Evolutionary conservation across 2,888 invertebrate genomes (phyloP).

Genomic region (Epirrita christyi): DNA sequence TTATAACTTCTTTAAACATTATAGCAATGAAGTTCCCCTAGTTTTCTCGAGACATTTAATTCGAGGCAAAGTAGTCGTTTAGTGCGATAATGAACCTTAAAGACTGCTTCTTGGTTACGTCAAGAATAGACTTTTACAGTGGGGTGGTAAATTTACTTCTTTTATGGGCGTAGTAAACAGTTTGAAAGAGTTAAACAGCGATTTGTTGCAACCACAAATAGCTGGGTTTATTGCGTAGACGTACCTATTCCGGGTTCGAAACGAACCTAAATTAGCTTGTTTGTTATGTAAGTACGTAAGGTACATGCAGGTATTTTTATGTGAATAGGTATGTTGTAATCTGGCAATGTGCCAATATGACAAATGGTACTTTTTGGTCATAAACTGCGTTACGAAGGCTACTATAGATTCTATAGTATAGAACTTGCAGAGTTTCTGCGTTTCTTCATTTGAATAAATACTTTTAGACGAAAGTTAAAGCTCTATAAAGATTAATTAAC

Average conservation of each 20-base stretch:
- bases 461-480: no score
- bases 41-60: conserved; percentile 24
- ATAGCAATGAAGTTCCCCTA: conserved; percentile 29
- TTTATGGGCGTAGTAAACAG: conserved; percentile 69
- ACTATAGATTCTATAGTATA: no score
- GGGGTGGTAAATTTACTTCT: conserved; percentile 63
- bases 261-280: conserved; percentile 15
- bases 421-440: no score
- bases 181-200: conserved; percentile 70
- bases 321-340: not conserved
- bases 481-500: no score
- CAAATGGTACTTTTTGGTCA: no score
- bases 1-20: conserved; percentile 35
- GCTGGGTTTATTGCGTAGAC: conserved; percentile 51
- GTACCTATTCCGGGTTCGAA: conserved; percentile 34
- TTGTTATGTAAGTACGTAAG: conserved; percentile 10
- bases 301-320: conserved; percentile 1
- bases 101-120: conserved; percentile 26
- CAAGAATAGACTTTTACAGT: conserved; percentile 65
- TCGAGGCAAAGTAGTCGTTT: conserved; percentile 15
- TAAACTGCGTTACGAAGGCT: no score
- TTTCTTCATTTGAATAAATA: no score
- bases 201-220: conserved; percentile 71
- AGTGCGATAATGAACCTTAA: conserved; percentile 32
- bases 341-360: conserved; percentile 8